phyloP scores from a whole-genome alignment of 2,113 vertebrate species.

The Protobothrops mucrosquamatus region DNA sequence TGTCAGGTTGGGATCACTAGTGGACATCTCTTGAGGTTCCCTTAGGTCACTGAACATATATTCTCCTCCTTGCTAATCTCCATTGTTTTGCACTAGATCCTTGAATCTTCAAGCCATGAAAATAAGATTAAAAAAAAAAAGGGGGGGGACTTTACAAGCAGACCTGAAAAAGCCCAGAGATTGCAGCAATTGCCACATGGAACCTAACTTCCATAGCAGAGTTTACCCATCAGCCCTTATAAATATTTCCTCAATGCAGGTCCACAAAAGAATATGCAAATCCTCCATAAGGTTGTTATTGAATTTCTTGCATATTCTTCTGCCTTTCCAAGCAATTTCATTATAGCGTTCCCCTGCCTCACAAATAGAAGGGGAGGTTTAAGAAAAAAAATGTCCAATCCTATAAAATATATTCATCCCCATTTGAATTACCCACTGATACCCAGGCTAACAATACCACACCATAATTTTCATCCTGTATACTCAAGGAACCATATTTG shows the following conservation, averaged over 20 bases:
- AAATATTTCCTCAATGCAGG: not conserved
- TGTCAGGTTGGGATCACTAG: not conserved
- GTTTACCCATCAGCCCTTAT: not conserved
- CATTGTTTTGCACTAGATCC: not conserved
- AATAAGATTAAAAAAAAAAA: not conserved
- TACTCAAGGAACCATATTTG: not conserved
- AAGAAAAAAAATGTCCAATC: not conserved
- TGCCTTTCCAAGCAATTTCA: not conserved
- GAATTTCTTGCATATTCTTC: not conserved
- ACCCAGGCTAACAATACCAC: not conserved
- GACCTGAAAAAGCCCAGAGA: not conserved
- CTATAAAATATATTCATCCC: not conserved
- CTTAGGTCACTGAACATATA: not conserved
- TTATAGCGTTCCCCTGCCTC: not conserved
- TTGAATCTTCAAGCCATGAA: not conserved
- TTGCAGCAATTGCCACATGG: not conserved
- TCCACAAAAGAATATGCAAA: not conserved
- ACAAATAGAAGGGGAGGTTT: not conserved
- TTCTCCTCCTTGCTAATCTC: not conserved
- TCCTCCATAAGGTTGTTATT: not conserved
- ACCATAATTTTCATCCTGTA: not conserved
- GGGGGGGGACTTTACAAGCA: not conserved
- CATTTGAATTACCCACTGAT: not conserved
- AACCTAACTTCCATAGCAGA: not conserved
- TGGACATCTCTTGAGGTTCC: not conserved